Base-by-base conservation (phyloP, 2,888 invertebrate genomes). In the Heliconius cydno region DNA sequence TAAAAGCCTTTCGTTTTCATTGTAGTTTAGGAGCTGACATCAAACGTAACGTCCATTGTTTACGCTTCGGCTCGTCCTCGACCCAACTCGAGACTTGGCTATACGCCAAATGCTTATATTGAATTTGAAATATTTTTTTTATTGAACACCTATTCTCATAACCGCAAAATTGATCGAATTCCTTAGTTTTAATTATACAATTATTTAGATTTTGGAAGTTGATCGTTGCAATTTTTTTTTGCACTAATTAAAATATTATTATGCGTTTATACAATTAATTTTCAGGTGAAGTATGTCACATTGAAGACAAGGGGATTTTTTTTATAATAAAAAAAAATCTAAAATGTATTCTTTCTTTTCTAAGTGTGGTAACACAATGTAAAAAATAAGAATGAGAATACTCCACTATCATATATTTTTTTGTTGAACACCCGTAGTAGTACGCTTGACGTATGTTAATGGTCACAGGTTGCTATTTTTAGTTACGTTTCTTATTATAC, bases 71-170 rank as follows among this genome's bases (percentile, higher is more conserved):
- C 79, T 82, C 81, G 84, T 82, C 86, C 86, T 87, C 86, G 86
- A 86, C 85, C 86, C 83, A 82, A 80, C 85, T 83, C 81, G 66
- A 80, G 38, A 70, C 76, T 84, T 88, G 88, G 88, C 83, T 66
- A 34, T 38, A 34, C 60, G 87, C 88, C 88, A 86, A 84, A 81
- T 79, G 77, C 80, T 81, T 70, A 80, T 79, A 77, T 74, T 80
- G 77, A 84, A 81, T 81, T 81, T 83, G 76, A 81, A 76, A 80
- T 78, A 78, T 73, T 76, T 80, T 82, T 83, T 82, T 80, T 81
- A 84, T 83, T 80, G 73, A 66, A 76, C 78, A 57, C 46, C 67
- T 66, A 79, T 79, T 82, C 77, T 82, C 75, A 80, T 79, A 76
- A 71, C 70, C 46, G 30, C 77, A n/a, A 71, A 71, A 65, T 34